Percentiles rank a stretch among this genome's conserved stretches.
phyloP scores from a whole-genome alignment of 2,888 invertebrate genomes.

The Callyntrura guangdongensis region DNA sequence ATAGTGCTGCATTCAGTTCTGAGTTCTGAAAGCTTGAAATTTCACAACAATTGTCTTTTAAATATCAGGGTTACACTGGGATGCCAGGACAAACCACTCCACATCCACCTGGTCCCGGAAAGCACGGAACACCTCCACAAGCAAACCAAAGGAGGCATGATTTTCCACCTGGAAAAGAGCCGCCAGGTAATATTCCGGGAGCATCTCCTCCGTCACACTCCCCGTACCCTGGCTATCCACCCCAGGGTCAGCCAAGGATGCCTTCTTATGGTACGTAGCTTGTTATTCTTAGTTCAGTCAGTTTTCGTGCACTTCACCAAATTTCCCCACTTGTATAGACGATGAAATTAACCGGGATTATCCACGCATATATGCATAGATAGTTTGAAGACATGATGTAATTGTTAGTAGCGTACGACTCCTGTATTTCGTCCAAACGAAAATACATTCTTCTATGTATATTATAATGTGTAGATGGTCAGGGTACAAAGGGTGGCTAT shows the following conservation, averaged over 20 bases:
- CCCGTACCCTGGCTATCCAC: conserved; percentile 81
- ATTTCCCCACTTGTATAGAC: neutral
- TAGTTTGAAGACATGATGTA: conserved; percentile 4
- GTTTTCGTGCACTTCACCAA: neutral
- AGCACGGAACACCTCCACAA: conserved; percentile 83
- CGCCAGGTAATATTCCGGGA: conserved; percentile 65
- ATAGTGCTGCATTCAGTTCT: too few relatives aligned
- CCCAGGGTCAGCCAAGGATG: conserved; percentile 82
- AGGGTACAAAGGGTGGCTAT: conserved; percentile 79
- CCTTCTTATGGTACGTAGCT: conserved; percentile 83
- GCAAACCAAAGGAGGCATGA: conserved; percentile 81
- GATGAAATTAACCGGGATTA: neutral
- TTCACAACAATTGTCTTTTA: neutral
- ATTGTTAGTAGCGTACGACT: conserved; percentile 19
- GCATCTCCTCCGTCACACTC: conserved; percentile 71
- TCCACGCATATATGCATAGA: neutral
- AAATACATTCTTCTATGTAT: conserved; percentile 45
- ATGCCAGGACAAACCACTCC: conserved; percentile 70
- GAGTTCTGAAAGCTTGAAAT: neutral
- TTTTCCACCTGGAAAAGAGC: conserved; percentile 81
- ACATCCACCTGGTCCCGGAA: conserved; percentile 76
- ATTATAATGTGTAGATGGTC: conserved; percentile 77
- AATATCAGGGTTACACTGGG: conserved; percentile 80
- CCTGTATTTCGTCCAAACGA: conserved; percentile 38
- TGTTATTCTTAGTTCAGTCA: neutral